These are phyloP conservation scores for Hydropsyche betteni DNA, from an alignment of 2,888 invertebrate genomes.

Conservation along the genomic window DNA sequence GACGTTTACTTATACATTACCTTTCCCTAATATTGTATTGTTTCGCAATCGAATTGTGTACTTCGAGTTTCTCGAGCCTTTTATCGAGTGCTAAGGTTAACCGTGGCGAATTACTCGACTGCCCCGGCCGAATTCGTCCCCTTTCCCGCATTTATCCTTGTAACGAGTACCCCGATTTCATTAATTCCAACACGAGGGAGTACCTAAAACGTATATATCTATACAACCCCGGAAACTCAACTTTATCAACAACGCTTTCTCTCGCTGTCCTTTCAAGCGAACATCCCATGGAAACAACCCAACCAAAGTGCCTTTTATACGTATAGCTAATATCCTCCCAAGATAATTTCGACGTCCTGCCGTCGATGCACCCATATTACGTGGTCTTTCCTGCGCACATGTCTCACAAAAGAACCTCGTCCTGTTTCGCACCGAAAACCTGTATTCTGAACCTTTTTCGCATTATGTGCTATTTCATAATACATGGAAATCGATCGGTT, in stretches of 20 bases:
- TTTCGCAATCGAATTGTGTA: background rate
- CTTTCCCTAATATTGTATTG: background rate
- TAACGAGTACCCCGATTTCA: constrained; percentile 31
- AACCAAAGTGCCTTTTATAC: constrained; percentile 6
- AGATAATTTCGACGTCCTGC: constrained; percentile 26
- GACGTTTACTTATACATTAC: no score
- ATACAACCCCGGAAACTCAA: no score
- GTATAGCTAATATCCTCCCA: background rate
- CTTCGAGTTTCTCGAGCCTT: background rate
- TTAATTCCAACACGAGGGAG: constrained; percentile 6
- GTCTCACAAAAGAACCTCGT: background rate
- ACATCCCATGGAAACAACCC: constrained; percentile 13
- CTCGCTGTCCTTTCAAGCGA: constrained; percentile 18
- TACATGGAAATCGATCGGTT: no score
- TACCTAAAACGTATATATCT: no score
- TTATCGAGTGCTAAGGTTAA: constrained; percentile 3
- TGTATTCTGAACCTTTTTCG: no score
- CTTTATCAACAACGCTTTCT: no score
- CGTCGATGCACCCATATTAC: background rate
- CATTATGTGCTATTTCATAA: no score
- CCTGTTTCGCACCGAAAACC: no score
- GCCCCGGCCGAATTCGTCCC: background rate
- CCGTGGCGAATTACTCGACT: constrained; percentile 8
- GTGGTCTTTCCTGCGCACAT: constrained; percentile 6
- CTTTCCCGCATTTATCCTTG: constrained; percentile 23